Percentiles rank a stretch among this genome's conserved stretches.
Conservation (phyloP, 2,113 vertebrate genomes). For the Laticauda laticaudata region DNA sequence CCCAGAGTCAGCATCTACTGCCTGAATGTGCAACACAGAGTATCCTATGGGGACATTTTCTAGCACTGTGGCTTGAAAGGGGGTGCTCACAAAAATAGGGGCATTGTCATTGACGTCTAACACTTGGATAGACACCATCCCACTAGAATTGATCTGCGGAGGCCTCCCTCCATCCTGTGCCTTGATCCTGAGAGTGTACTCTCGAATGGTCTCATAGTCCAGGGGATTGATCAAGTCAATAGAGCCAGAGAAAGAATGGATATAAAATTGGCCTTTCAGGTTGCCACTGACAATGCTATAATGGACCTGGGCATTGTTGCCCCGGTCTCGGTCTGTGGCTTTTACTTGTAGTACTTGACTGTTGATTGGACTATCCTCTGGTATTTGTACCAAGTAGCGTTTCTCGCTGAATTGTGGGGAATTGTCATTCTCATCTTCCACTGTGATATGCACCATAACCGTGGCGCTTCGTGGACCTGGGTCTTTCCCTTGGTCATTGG, state of each 20-base stretch:
- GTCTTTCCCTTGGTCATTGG: slow-evolving; percentile 92
- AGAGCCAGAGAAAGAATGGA: slow-evolving; percentile 86
- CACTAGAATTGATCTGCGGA: slow-evolving; percentile 90
- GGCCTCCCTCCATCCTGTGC: slow-evolving; percentile 95
- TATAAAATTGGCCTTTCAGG: slow-evolving; percentile 91
- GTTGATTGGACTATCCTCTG: slow-evolving; percentile 85
- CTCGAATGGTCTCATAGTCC: slow-evolving; percentile 89
- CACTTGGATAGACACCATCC: slow-evolving; percentile 90
- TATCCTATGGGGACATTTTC: slow-evolving; percentile 89
- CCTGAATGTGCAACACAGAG: slow-evolving; percentile 93
- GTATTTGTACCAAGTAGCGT: slow-evolving; percentile 86
- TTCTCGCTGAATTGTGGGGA: slow-evolving; percentile 94
- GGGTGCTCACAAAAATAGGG: slow-evolving; percentile 96
- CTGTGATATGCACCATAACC: slow-evolving; percentile 83
- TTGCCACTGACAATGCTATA: slow-evolving; percentile 97
- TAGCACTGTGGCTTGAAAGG: slow-evolving; percentile 91
- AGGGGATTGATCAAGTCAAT: slow-evolving; percentile 92
- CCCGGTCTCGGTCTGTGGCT: slow-evolving; percentile 87
- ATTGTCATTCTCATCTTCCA: slow-evolving; percentile 97
- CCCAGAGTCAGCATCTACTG: slow-evolving; percentile 88
- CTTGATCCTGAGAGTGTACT: slow-evolving; percentile 90
- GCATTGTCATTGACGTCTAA: slow-evolving; percentile 94
- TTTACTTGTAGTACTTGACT: slow-evolving; percentile 87
- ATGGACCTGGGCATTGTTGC: slow-evolving; percentile 89
- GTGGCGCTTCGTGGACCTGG: slow-evolving; percentile 87